These are phyloP conservation scores for Physocephala rufipes DNA, from an alignment of 2,888 invertebrate genomes.

Conservation along the genomic window DNA sequence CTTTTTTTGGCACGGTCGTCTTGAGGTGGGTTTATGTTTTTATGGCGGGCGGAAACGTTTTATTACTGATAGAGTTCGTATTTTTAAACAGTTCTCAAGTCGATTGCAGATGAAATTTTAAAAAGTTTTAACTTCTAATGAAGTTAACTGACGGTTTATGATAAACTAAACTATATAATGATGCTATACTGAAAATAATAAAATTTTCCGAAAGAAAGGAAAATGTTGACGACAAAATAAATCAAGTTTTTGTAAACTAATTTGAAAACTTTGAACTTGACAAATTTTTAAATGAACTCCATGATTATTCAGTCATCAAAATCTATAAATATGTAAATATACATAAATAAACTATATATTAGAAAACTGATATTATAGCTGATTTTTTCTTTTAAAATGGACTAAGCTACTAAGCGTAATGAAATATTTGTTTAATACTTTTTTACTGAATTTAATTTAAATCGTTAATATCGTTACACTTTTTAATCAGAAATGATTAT, in stretches of 20 bases:
- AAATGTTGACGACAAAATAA: slow-evolving; percentile 45
- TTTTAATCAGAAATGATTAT: not conserved
- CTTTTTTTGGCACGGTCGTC: slow-evolving; percentile 7
- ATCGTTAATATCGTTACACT: no score
- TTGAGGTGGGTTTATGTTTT: slow-evolving; percentile 5
- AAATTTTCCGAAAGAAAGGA: slow-evolving; percentile 47
- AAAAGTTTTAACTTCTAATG: slow-evolving; percentile 40
- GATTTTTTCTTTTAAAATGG: no score
- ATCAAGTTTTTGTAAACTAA: slow-evolving; percentile 43
- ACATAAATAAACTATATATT: no score
- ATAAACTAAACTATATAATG: slow-evolving; percentile 38
- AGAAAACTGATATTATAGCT: no score
- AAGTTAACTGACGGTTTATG: slow-evolving; percentile 41
- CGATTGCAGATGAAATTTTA: slow-evolving; percentile 44
- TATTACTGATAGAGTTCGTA: slow-evolving; percentile 28
- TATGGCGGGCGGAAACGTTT: not conserved
- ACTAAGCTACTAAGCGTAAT: not conserved
- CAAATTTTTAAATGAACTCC: slow-evolving; percentile 17
- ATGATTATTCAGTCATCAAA: slow-evolving; percentile 11
- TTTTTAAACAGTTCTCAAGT: slow-evolving; percentile 37
- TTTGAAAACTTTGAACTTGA: slow-evolving; percentile 36
- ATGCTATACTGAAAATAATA: slow-evolving; percentile 44
- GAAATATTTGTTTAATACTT: not conserved
- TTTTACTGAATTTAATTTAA: not conserved
- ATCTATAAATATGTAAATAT: not conserved